Evolutionary conservation across 2,888 invertebrate genomes (phyloP).

Genomic region (Hymenopus coronatus): DNA sequence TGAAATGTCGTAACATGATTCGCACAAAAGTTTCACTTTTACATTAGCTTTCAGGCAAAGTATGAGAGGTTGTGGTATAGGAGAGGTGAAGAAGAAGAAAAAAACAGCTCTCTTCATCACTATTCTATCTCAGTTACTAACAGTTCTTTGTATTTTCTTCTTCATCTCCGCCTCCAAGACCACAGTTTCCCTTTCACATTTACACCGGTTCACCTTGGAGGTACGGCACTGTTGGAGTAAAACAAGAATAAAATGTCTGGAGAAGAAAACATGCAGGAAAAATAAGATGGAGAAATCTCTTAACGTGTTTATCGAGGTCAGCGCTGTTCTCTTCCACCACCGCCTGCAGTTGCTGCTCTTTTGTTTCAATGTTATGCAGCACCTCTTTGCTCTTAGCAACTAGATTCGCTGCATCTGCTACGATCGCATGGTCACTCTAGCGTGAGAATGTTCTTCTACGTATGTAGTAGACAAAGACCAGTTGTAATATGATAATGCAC

Average conservation of each 20-base stretch:
- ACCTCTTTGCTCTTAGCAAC: background rate
- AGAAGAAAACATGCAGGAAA: background rate
- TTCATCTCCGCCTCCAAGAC: background rate
- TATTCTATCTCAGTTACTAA: background rate
- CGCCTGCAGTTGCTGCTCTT: background rate
- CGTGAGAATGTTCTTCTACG: too few species aligned
- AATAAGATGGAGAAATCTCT: constrained; percentile 17
- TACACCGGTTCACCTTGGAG: constrained; percentile 12
- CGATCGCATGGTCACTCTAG: too few species aligned
- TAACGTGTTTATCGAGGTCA: constrained; percentile 19
- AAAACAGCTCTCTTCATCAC: background rate
- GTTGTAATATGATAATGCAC: too few species aligned
- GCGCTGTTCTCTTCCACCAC: background rate
- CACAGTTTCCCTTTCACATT: background rate
- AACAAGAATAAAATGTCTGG: background rate
- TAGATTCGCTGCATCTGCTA: background rate
- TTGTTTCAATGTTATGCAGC: background rate
- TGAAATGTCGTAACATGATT: background rate
- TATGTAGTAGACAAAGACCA: too few species aligned
- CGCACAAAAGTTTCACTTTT: background rate
- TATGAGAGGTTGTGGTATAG: background rate
- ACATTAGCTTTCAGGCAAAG: background rate
- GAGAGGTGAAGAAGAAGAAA: background rate
- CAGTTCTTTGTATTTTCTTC: background rate
- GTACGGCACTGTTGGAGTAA: background rate